Evolutionary conservation across 1,140 invertebrate species (phyloP), one percentile per base, ranked within the genome.

Genomic region (Diploscapter pachys): DNA sequence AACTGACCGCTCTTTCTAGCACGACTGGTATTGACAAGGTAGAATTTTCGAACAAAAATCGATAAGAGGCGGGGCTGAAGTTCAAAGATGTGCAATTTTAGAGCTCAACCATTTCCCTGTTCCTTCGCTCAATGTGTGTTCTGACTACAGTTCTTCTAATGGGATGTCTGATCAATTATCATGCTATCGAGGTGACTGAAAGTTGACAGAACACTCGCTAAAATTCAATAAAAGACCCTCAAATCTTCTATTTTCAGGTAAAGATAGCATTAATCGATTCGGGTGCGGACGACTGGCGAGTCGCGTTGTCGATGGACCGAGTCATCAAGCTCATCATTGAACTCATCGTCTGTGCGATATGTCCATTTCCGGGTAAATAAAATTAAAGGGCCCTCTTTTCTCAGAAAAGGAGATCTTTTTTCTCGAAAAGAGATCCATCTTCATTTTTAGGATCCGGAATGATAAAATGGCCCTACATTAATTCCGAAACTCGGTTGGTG

Each of bases 221-320:
- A 6, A 64, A 52, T 68, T 52, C 48, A 6, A 6, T 8, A 68
- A 6, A n/a, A 59, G 31, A 59, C 57, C 6, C 6, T 52, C 6
- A 6, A 68, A 9, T 68, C 8, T 68, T 31, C 63, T 64, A 48
- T n/a, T 50, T 72, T 68, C 31, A 72, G 71, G 84, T 85, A 4
- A 84, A 85, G 76, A 85, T 85, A 11, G 84, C 84, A 5, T 59
- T 85, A 51, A 86, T 85, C 11, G 83, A 85, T 70, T 79, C 75
- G 59, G 83, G 83, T 5, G 83, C 83, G 5, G 84, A 86, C 63
- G 83, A 85, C 62, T 85, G 83, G 83, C 50, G 84, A 56, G 83
- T 85, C 50, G 83, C 83, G 49, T 59, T 85, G 11, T 83, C 76
- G 52, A 81, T 78, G 4, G 82, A 83, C 64, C 78, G 82, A n/a